Percentiles rank a stretch among this genome's conserved stretches.
Conservation (phyloP, 1,140 invertebrate genomes). For the Plectrocnemia conspersa region DNA sequence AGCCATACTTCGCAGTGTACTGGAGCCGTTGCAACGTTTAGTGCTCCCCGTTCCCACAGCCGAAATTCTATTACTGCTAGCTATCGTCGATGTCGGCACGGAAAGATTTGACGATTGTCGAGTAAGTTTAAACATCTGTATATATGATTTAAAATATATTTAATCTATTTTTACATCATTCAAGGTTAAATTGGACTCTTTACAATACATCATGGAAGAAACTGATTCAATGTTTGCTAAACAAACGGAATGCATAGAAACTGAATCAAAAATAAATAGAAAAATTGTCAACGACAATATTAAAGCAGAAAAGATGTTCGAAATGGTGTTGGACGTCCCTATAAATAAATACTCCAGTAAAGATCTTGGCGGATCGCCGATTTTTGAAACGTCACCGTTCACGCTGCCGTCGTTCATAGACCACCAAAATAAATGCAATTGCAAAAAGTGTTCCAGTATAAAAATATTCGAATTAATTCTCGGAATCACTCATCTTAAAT, state of each 20-base stretch:
- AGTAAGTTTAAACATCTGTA: conserved; percentile 1
- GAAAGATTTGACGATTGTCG: conserved; percentile 29
- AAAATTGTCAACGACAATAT: neutral
- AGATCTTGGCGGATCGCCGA: conserved; percentile 25
- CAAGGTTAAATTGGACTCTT: conserved; percentile 31
- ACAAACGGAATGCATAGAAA: neutral
- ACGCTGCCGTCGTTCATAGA: conserved; percentile 21
- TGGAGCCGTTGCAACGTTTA: conserved; percentile 20
- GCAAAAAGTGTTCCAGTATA: conserved; percentile 25
- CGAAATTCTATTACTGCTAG: conserved; percentile 18
- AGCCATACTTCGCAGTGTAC: conserved; percentile 14
- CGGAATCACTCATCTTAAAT: conserved; percentile 17
- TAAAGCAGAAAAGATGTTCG: conserved; percentile 21
- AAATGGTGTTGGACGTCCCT: conserved; percentile 28
- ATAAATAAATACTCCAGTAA: conserved; percentile 13
- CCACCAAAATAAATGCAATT: conserved; percentile 20
- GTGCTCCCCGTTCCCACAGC: conserved; percentile 19
- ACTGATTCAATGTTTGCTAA: neutral
- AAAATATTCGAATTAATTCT: conserved; percentile 13
- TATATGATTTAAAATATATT: neutral
- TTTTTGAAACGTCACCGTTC: conserved; percentile 25
- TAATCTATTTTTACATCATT: conserved; percentile 12
- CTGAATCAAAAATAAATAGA: neutral
- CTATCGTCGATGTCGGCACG: conserved; percentile 18
- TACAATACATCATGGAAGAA: conserved; percentile 31